These are phyloP conservation scores for Trochalopteron elliotii DNA, from an alignment of 2,113 vertebrate genomes.

Conservation along the genomic window DNA sequence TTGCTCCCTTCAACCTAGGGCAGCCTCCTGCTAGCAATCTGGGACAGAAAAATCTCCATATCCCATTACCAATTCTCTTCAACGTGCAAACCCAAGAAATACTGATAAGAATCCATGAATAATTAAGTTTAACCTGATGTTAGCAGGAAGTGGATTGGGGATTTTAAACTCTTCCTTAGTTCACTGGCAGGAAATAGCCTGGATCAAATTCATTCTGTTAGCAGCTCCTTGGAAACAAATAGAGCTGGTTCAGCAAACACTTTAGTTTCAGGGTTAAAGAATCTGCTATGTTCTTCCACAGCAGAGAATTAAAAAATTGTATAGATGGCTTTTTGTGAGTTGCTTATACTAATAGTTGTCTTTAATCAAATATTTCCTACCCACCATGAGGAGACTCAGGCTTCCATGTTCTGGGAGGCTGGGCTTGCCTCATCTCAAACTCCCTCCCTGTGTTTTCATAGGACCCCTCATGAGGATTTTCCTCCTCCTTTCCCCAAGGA, in stretches of 20 bases:
- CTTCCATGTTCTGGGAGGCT: neutral
- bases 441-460: neutral
- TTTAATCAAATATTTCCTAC: neutral
- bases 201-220: conserved; percentile 6
- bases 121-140: conserved; percentile 43
- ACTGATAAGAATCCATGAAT: conserved; percentile 27
- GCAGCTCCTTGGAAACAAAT: neutral
- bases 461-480: neutral
- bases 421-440: neutral
- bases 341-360: neutral
- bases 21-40: neutral
- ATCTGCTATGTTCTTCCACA: neutral
- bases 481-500: neutral
- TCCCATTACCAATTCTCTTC: conserved; percentile 11
- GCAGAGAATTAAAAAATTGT: neutral
- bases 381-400: neutral
- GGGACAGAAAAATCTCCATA: neutral
- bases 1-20: neutral
- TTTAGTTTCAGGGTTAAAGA: neutral
- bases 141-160: neutral
- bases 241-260: neutral
- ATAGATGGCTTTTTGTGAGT: neutral
- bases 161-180: neutral
- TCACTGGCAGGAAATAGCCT: neutral
- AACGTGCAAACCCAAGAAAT: neutral